These are phyloP conservation scores for Pygmarrhopalites habei DNA, from an alignment of 1,140 invertebrate species.

Conservation along the genomic window DNA sequence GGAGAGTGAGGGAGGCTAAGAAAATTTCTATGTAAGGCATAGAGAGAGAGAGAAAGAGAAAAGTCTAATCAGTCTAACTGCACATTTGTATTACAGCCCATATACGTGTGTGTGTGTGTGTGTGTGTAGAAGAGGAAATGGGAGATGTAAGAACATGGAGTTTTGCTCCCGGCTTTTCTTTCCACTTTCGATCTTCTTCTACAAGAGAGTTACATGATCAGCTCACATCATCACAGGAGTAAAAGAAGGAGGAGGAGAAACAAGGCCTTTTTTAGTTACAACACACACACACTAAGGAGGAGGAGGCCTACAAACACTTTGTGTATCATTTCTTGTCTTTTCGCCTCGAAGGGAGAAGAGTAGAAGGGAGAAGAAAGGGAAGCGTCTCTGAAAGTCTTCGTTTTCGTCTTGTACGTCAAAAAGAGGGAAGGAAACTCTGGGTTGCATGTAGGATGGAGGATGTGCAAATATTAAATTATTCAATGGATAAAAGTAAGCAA, in stretches of 20 bases:
- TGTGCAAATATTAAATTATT: conserved; percentile 9
- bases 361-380: too few relatives aligned
- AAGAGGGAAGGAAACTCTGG: neutral
- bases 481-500: conserved; percentile 4
- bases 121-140: neutral
- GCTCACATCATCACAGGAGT: too few relatives aligned
- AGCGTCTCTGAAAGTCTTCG: too few relatives aligned
- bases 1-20: neutral
- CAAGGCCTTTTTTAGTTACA: neutral
- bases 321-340: neutral
- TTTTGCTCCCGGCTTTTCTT: conserved; percentile 5
- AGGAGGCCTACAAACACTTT: neutral
- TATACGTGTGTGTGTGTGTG: neutral
- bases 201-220: neutral
- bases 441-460: neutral
- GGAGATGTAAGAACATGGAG: neutral
- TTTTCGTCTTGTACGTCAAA: too few relatives aligned
- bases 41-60: neutral
- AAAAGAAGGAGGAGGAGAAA: conserved; percentile 1
- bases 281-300: neutral
- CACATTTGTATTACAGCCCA: too few relatives aligned
- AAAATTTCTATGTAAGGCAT: neutral
- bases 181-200: conserved; percentile 7
- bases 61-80: neutral
- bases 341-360: neutral